Percentiles rank a stretch among this genome's conserved stretches.
Conservation (phyloP, 2,797 vertebrate genomes). For the Melanotaenia nigrans region DNA sequence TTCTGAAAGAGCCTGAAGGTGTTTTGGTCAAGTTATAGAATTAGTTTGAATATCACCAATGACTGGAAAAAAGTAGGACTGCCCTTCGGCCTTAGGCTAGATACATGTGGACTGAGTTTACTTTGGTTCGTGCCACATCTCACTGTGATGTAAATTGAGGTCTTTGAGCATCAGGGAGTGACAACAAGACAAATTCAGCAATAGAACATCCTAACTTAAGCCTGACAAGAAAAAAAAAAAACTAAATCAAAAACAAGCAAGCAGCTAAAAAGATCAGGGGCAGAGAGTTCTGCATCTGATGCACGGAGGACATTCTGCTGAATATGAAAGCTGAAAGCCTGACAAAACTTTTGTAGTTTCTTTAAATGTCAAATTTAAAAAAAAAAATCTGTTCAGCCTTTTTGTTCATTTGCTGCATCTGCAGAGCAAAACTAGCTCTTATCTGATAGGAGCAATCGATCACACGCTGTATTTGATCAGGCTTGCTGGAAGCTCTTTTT, state of each 20-base stretch:
- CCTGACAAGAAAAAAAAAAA: not conserved
- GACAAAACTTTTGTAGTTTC: slow-evolving; percentile 6
- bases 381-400: not conserved
- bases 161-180: not conserved
- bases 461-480: slow-evolving; percentile 25
- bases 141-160: not conserved
- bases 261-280: slow-evolving; percentile 13
- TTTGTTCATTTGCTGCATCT: slow-evolving; percentile 11
- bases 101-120: not conserved
- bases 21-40: not conserved
- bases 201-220: not conserved
- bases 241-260: not conserved
- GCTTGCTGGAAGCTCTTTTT: slow-evolving; percentile 15
- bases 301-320: slow-evolving; percentile 9
- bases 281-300: not conserved
- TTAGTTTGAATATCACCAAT: not conserved
- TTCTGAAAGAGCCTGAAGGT: not conserved
- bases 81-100: not conserved
- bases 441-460: slow-evolving; percentile 10
- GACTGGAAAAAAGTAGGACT: not conserved
- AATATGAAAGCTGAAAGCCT: slow-evolving; percentile 19
- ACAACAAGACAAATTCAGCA: not conserved
- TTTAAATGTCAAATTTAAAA: slow-evolving; percentile 13
- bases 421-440: slow-evolving; percentile 28
- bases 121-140: not conserved